Evolutionary conservation across 1,140 invertebrate species (phyloP), one percentile per base, ranked within the genome.

Genomic region (Sarcophaga peregrina): DNA sequence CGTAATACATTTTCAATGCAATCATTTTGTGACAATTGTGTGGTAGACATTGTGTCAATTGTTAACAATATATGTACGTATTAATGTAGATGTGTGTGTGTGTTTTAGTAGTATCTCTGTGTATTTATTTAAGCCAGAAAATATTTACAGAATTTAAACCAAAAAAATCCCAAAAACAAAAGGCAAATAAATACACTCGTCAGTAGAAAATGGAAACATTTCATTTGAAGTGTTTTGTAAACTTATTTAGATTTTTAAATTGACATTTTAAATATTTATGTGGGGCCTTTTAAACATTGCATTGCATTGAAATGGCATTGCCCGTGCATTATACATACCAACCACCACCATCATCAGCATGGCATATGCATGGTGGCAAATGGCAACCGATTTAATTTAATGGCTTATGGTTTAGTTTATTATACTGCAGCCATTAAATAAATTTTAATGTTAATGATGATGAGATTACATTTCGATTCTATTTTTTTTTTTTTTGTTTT

Each of bases 21-120:
- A 78, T 78, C 75, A 78, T 78, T 78, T 78, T 78, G 75, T 78
- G 75, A 78, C 75, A 78, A 78, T 78, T 78, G 75, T 48, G 74
- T 50, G 75, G 75, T 78, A 78, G 75, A 78, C 75, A 78, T 78
- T 78, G 75, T 78, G 75, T 78, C 75, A 78, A 78, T 78, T 78
- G 75, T 78, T 78, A 78, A 78, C 75, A 68, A 17, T 68, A 20
- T 68, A 20, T 17, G 25, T 52, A 52, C 20, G 75, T 78, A 25
- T 78, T 78, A 48, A 48, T 76, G 47, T 62, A 1, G 62, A 9
- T 68, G 17, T 52, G 13, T 52, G 8, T 52, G 50, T 52, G 5
- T 5, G 5, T 52, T 52, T 52, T 13, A 52, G 1, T 37, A 37
- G 25, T 37, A 2, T 37, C 25, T 8, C 62, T 20, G 20, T 20